Evolutionary conservation across 2,888 invertebrate genomes (phyloP), one percentile per base, ranked within the genome.

Genomic region (Tenthredo livida): DNA sequence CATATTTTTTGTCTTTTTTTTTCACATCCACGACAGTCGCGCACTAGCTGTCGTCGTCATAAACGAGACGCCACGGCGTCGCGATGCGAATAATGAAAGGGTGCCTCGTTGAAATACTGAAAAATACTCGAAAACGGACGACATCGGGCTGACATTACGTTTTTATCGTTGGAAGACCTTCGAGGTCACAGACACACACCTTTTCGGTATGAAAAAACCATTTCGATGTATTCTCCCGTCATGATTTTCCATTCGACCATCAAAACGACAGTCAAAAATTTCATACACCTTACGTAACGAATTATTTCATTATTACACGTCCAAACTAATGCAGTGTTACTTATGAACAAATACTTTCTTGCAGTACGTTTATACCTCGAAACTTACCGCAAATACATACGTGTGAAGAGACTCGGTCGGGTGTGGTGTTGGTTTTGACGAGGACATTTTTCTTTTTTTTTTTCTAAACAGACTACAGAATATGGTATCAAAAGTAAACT

Each of bases 61-160:
- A 77, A 77, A 77, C 54, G 77, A 73, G 73, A 73, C 21, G 73
- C 21, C 4, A 12, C 12, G 25, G 25, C 21, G 73, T 73, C 73
- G 29, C 77, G 50, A 33, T 25, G 77, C 50, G 77, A 77, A 77
- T 47, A 77, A 77, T 77, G 77, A 50, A 77, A 77, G 54, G 40
- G 47, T 29, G 72, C 43, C 72, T 29, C 50, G 73, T 6, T 70
- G 72, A 72, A 72, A 72, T 72, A 72, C n/a, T 43, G 43, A n/a
- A 43, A 72, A 72, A 72, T 72, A 10, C 72, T 72, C 40, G 21
- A 40, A 72, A 43, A 72, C 72, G 40, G 67, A 33, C 33, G 33
- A 67, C 67, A 67, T 67, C 67, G 25, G 33, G 33, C 15, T 33
- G 33, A 67, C 33, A 67, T 33, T 33, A 33, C 33, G 5, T 5